Base-by-base conservation (phyloP, 2,113 vertebrate genomes). In the Propithecus coquereli region DNA sequence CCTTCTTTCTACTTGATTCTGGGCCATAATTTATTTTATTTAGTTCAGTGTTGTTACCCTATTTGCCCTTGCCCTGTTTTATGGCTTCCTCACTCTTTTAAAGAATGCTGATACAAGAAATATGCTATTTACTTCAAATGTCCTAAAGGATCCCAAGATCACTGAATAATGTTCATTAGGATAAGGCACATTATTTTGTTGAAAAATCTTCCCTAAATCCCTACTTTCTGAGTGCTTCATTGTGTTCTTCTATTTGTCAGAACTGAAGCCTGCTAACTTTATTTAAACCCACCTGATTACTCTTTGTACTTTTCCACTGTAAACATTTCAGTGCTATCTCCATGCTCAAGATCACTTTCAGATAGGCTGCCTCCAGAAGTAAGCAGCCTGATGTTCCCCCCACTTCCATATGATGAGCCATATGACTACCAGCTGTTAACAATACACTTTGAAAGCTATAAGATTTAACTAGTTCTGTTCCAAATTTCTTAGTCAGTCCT, bases 21-120 rank as follows among this genome's bases (percentile, higher is more conserved):
- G 91, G 37, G 50, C 71, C 40, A 90, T 94, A 97, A 90, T 74
- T 90, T 96, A 76, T 96, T 96, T 95, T 66, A 91, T 92, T 96
- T 98, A 87, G 94, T 90, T 97, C 30, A 12, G 61, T 76, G 22
- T 30, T 87, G 88, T 95, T 97, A 70, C 34, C 57, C 37, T 86
- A 73, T 95, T 96, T 97, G 43, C 45, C 96, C 82, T 97, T 95
- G 63, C 18, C 85, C 52, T 63, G 14, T 70, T 88, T 93, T 79
- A 94, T 89, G 59, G 86, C 70, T 96, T 97, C 85, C 89, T 95
- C 90, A 90, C 43, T 66, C n/a, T 32, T 79, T 57, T 34, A 81
- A 18, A 45, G 63, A 88, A 97, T 81, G 37, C 61, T 95, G 40
- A n/a, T 13, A 37, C 91, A 34, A 57, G 40, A 94, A 93, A 92